A percentile compares a stretch with the other conserved stretches of the same genome.
These are phyloP conservation scores for Plectropomus leopardus DNA, from an alignment of 2,113 vertebrate species.

Conservation along the genomic window DNA sequence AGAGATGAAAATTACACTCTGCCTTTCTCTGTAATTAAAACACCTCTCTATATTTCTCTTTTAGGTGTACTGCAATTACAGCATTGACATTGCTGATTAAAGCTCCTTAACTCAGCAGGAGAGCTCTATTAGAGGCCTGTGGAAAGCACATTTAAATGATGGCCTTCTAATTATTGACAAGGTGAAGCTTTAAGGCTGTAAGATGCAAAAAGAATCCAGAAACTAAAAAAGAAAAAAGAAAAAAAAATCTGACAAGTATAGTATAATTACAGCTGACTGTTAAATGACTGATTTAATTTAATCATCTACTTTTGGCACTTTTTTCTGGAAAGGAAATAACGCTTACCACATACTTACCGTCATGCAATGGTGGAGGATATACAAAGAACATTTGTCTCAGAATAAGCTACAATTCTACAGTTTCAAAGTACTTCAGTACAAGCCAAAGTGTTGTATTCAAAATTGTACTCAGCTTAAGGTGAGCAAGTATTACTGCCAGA, in stretches of 20 bases:
- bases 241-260: background rate
- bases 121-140: constrained; percentile 37
- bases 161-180: constrained; percentile 36
- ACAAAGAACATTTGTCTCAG: background rate
- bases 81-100: constrained; percentile 68
- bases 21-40: constrained; percentile 59
- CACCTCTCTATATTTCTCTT: constrained; percentile 61
- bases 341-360: background rate
- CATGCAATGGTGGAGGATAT: background rate
- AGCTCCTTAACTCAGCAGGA: constrained; percentile 63
- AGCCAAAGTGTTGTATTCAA: background rate
- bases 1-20: constrained; percentile 29
- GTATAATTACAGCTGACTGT: background rate
- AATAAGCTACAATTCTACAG: background rate
- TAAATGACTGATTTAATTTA: background rate
- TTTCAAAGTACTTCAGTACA: background rate
- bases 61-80: constrained; percentile 62
- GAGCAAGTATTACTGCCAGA: background rate
- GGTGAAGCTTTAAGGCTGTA: constrained; percentile 30
- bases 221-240: background rate
- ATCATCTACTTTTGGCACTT: background rate
- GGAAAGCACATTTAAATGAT: constrained; percentile 39
- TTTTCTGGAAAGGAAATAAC: background rate
- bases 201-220: background rate
- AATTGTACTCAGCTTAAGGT: background rate